Evolutionary conservation across 2,113 vertebrate species (phyloP).

Genomic region (Corythaeola cristata): DNA sequence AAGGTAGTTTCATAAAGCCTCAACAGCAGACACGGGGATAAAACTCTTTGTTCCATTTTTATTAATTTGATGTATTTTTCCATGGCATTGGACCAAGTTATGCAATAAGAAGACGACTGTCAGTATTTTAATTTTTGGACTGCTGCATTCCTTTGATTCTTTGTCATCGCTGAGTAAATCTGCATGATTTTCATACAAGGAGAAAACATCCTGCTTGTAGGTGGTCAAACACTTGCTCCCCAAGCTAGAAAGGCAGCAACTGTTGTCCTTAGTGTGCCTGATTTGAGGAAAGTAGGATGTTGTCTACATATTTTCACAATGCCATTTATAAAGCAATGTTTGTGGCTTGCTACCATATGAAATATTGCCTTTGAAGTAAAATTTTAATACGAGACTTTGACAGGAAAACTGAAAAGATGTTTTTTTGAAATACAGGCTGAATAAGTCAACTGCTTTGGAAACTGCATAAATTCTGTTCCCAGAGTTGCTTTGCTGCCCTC

Average conservation of each 20-base stretch:
- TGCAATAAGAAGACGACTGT: conserved; percentile 43
- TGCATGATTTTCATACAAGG: conserved; percentile 26
- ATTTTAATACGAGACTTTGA: conserved; percentile 38
- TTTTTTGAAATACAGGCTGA: background rate
- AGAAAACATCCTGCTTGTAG: conserved; percentile 73
- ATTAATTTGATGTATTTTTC: conserved; percentile 55
- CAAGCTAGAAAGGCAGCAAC: conserved; percentile 72
- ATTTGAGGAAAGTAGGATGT: conserved; percentile 67
- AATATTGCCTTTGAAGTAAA: conserved; percentile 55
- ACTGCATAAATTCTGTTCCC: background rate
- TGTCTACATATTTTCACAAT: conserved; percentile 76
- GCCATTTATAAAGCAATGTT: conserved; percentile 53
- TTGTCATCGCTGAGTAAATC: conserved; percentile 50
- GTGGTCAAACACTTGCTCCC: conserved; percentile 79
- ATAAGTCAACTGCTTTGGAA: background rate
- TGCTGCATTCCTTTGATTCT: conserved; percentile 50
- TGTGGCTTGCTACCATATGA: conserved; percentile 43
- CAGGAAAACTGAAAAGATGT: background rate
- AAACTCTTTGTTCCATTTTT: conserved; percentile 28
- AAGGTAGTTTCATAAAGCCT: conserved; percentile 1
- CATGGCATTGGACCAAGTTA: conserved; percentile 60
- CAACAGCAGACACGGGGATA: background rate
- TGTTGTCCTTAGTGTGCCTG: conserved; percentile 71
- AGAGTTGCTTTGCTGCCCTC: background rate
- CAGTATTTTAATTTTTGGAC: conserved; percentile 59